Evolutionary conservation across 2,797 vertebrate genomes (phyloP).

Genomic region (Diplodus sargus): DNA sequence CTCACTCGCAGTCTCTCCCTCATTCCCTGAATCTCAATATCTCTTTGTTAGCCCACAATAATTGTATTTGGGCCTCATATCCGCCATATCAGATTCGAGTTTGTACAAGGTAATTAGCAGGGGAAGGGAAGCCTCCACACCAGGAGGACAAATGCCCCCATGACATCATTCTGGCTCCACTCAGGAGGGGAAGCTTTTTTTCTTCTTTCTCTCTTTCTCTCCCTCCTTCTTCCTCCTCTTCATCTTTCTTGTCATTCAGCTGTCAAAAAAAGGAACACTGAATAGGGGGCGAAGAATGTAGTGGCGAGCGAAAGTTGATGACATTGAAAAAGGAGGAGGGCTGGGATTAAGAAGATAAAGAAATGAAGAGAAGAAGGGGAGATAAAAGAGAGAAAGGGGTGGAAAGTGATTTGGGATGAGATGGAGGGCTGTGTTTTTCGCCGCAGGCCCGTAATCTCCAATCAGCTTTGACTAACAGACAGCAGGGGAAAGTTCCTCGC

Average conservation of each 20-base stretch:
- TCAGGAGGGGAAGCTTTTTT: conserved; percentile 65
- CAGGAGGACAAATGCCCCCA: conserved; percentile 83
- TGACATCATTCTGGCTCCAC: conserved; percentile 82
- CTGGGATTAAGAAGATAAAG: conserved; percentile 72
- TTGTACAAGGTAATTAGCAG: conserved; percentile 88
- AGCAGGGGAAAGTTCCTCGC: conserved; percentile 76
- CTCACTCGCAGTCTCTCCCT: conserved; percentile 76
- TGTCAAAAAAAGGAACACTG: conserved; percentile 50
- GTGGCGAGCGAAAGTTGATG: conserved; percentile 67
- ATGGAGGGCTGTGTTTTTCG: conserved; percentile 71
- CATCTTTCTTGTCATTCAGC: conserved; percentile 68
- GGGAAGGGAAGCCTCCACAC: conserved; percentile 86
- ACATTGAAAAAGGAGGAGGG: conserved; percentile 72
- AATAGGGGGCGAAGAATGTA: conserved; percentile 52
- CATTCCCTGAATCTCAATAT: conserved; percentile 82
- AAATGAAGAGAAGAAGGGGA: conserved; percentile 62
- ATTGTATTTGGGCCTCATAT: conserved; percentile 87
- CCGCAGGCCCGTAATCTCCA: conserved; percentile 81
- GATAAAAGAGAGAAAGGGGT: conserved; percentile 49
- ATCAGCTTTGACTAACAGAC: conserved; percentile 84
- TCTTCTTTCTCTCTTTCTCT: background rate
- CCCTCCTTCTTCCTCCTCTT: conserved; percentile 47
- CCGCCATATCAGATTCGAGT: conserved; percentile 87
- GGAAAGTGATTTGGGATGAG: conserved; percentile 76
- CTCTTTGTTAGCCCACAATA: conserved; percentile 85